phyloP scores from a whole-genome alignment of 2,113 vertebrate genomes.

The Solea solea region DNA sequence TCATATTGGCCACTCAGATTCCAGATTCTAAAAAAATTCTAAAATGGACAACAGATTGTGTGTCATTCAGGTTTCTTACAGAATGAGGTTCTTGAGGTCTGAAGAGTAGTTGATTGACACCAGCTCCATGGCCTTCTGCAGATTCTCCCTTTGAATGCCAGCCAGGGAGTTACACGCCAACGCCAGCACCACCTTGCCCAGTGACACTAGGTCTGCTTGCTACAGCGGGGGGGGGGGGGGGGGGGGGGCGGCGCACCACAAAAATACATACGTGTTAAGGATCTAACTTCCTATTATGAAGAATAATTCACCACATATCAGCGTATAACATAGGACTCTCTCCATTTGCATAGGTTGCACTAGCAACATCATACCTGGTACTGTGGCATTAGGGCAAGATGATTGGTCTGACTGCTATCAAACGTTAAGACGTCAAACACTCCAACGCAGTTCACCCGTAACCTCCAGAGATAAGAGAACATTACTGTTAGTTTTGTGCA shows the following conservation, averaged over 20 bases:
- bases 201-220: constrained; percentile 98
- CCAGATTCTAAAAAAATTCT: no score
- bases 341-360: neutral
- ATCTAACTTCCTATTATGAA: neutral
- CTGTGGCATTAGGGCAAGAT: constrained; percentile 97
- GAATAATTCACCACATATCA: neutral
- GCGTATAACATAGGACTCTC: neutral
- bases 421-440: constrained; percentile 98
- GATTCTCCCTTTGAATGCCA: constrained; percentile 98
- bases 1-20: no score
- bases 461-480: constrained; percentile 78
- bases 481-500: neutral
- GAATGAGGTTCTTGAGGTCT: constrained; percentile 99
- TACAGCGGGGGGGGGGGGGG: constrained; percentile 52
- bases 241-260: neutral
- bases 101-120: constrained; percentile 99
- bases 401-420: constrained; percentile 98
- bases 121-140: constrained; percentile 99
- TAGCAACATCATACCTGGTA: constrained; percentile 87
- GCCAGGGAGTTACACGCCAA: constrained; percentile 98
- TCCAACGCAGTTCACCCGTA: constrained; percentile 97
- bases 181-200: constrained; percentile 99
- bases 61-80: constrained; percentile 83
- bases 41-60: no score
- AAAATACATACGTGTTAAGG: constrained; percentile 29